A percentile compares a stretch with the other conserved stretches of the same genome.
These are phyloP conservation scores for Anhinga anhinga DNA, from an alignment of 2,113 vertebrate species.

Conservation along the genomic window DNA sequence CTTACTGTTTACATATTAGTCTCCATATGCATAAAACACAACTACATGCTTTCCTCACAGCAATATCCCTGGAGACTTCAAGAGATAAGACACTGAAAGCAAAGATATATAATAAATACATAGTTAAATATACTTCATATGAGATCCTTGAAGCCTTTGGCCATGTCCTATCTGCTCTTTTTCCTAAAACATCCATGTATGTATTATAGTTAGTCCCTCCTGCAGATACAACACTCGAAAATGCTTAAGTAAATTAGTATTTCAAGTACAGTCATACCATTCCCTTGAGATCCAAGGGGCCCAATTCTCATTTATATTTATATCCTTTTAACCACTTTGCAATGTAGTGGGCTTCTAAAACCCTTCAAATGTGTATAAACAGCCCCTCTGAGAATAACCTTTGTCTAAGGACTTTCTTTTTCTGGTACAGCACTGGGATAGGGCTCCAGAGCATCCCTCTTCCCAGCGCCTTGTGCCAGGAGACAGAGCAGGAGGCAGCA, in stretches of 20 bases:
- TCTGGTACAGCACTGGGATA: not conserved
- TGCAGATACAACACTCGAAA: not conserved
- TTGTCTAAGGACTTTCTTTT: not conserved
- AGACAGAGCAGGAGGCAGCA: not conserved
- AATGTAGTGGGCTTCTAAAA: not conserved
- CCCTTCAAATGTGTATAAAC: not conserved
- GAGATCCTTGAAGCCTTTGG: not conserved
- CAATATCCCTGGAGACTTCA: not conserved
- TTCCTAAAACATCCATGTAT: not conserved
- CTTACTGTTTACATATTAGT: not conserved
- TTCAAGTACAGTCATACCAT: not conserved
- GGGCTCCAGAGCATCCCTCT: not conserved
- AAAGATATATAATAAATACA: not conserved
- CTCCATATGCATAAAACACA: not conserved
- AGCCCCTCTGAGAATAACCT: not conserved
- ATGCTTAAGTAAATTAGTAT: not conserved
- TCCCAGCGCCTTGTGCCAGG: not conserved
- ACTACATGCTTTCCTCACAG: not conserved
- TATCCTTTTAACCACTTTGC: not conserved
- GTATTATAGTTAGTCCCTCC: not conserved
- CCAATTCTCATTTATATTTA: not conserved
- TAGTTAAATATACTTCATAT: not conserved
- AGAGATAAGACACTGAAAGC: not conserved
- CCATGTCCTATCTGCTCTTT: not conserved
- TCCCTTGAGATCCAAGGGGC: not conserved